Evolutionary conservation across 2,797 vertebrate species (phyloP).

Genomic region (Acanthurus leucopareius): DNA sequence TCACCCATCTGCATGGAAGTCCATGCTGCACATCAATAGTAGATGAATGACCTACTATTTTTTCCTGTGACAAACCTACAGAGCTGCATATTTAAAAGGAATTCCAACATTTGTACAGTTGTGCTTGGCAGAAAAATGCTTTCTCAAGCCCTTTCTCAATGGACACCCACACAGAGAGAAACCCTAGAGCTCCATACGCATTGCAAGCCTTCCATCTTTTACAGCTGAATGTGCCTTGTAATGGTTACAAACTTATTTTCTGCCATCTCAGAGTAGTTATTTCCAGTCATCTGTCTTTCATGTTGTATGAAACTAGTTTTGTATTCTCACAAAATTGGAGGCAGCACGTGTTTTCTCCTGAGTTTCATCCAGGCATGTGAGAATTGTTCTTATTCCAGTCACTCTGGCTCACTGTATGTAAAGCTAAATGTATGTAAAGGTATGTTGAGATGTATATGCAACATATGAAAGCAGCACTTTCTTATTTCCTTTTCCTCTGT

Average conservation of each 20-base stretch:
- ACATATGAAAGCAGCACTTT: not conserved
- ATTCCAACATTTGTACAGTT: not conserved
- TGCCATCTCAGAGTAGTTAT: not conserved
- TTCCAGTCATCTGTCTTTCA: no score
- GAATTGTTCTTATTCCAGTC: not conserved
- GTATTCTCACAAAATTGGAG: not conserved
- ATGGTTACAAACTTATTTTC: not conserved
- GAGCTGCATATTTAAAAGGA: not conserved
- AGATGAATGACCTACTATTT: not conserved
- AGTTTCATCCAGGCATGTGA: not conserved
- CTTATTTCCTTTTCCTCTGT: not conserved
- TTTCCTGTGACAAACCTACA: not conserved
- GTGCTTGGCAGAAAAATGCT: not conserved
- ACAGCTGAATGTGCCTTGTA: not conserved
- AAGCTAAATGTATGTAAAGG: not conserved
- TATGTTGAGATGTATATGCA: not conserved
- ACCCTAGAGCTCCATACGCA: not conserved
- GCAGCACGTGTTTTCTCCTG: not conserved
- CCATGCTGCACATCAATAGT: no score
- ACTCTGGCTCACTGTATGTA: not conserved
- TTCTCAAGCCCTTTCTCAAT: not conserved
- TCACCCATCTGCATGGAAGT: not conserved
- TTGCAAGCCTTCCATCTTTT: not conserved
- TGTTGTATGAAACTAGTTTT: not conserved
- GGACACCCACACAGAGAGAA: not conserved